Evolutionary conservation across 2,797 vertebrate genomes (phyloP).

Genomic region (Cirrhinus molitorella): DNA sequence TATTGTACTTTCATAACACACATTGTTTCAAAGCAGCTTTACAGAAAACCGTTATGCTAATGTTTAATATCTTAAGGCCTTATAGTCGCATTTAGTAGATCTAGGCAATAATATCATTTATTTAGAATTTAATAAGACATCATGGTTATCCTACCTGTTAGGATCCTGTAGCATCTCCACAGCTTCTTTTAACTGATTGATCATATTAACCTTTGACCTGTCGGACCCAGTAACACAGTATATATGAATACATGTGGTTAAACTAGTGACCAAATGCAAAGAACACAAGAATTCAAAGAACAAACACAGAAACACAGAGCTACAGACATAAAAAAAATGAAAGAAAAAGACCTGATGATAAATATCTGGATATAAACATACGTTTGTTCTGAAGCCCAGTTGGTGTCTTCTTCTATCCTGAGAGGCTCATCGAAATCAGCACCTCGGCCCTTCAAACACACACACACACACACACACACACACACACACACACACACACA

Average conservation of each 20-base stretch:
- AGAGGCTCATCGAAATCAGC: slow-evolving; percentile 88
- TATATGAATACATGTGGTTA: background rate
- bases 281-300: background rate
- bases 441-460: slow-evolving; percentile 80
- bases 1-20: background rate
- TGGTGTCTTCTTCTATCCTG: slow-evolving; percentile 91
- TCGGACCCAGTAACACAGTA: slow-evolving; percentile 31
- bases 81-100: background rate
- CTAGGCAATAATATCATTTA: background rate
- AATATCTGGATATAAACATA: slow-evolving; percentile 69
- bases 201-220: slow-evolving; percentile 86
- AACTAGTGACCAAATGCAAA: background rate
- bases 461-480: slow-evolving; percentile 53
- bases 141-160: slow-evolving; percentile 77
- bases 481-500: slow-evolving; percentile 48
- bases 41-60: background rate
- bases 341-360: background rate
- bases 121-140: too few relatives aligned
- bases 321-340: background rate
- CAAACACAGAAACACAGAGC: background rate
- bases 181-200: slow-evolving; percentile 89
- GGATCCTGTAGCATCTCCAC: slow-evolving; percentile 89
- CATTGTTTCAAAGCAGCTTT: background rate
- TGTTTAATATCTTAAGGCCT: background rate
- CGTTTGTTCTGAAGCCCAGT: slow-evolving; percentile 83